These are phyloP conservation scores for Turdus rufiventris DNA, from an alignment of 2,113 vertebrate genomes.

Conservation along the genomic window DNA sequence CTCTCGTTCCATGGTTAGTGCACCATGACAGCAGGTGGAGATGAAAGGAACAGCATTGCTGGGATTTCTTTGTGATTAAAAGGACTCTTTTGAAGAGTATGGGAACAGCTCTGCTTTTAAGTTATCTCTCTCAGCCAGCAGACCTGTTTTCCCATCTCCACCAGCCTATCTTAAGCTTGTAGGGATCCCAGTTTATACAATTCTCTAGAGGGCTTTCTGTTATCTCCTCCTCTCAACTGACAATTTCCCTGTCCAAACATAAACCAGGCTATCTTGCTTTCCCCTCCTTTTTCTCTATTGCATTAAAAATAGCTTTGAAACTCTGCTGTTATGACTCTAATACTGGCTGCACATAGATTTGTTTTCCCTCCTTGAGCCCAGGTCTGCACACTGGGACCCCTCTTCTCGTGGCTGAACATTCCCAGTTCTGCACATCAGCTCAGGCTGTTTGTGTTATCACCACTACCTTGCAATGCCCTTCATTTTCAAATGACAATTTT, in stretches of 20 bases:
- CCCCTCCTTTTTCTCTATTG: not conserved
- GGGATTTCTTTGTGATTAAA: not conserved
- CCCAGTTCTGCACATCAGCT: not conserved
- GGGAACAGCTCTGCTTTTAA: not conserved
- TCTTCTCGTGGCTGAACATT: fast-evolving
- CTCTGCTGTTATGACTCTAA: fast-evolving
- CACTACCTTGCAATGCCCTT: not conserved
- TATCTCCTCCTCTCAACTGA: not conserved
- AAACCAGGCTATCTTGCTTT: not conserved
- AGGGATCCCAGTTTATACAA: not conserved
- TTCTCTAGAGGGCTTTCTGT: not conserved
- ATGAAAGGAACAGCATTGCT: not conserved
- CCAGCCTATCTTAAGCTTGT: not conserved
- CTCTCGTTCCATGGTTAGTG: not conserved
- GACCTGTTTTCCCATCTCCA: not conserved
- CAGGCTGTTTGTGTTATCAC: not conserved
- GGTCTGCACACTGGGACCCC: fast-evolving
- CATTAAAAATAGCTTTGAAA: not conserved
- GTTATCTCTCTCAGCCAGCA: not conserved
- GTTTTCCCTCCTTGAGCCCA: not conserved
- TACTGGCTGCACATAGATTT: not conserved
- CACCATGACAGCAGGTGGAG: not conserved
- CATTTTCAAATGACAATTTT: not conserved
- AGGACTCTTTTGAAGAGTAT: not conserved
- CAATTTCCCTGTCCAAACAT: not conserved